Evolutionary conservation across 1,140 invertebrate genomes (phyloP).

Genomic region (Zophobas atratus): DNA sequence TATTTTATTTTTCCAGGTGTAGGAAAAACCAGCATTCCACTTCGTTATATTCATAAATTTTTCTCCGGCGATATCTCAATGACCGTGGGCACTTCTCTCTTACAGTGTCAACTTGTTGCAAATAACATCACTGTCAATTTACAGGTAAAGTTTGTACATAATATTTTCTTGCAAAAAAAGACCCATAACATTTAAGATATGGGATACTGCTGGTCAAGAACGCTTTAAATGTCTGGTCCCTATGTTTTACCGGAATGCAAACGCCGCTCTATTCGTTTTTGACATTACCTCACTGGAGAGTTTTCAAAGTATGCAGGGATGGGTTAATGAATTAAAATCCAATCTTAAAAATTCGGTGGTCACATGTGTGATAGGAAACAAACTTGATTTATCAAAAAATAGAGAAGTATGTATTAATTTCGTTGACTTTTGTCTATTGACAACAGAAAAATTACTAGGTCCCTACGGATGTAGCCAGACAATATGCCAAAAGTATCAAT

Average conservation of each 20-base stretch:
- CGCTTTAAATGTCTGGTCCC: conserved; percentile 90
- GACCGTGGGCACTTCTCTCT: conserved; percentile 92
- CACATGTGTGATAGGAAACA: conserved; percentile 87
- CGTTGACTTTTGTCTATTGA: not conserved
- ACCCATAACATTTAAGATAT: conserved; percentile 72
- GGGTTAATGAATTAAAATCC: conserved; percentile 85
- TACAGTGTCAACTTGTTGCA: conserved; percentile 84
- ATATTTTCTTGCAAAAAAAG: conserved; percentile 13
- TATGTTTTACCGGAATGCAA: conserved; percentile 94
- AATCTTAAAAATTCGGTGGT: conserved; percentile 84
- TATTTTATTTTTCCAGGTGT: conserved; percentile 75
- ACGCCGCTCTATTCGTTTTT: conserved; percentile 89
- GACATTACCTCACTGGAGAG: conserved; percentile 84
- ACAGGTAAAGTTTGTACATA: conserved; percentile 71
- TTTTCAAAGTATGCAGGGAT: conserved; percentile 83
- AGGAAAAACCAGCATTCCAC: conserved; percentile 89
- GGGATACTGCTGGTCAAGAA: conserved; percentile 94
- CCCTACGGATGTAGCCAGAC: conserved; percentile 76
- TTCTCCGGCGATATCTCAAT: conserved; percentile 77
- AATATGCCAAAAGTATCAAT: conserved; percentile 74
- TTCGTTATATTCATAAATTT: conserved; percentile 81
- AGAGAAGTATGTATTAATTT: conserved; percentile 66
- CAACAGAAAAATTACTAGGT: conserved; percentile 68
- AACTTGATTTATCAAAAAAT: conserved; percentile 80
- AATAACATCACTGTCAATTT: conserved; percentile 80